Percentiles rank a stretch among this genome's conserved stretches.
Evolutionary conservation across 2,888 invertebrate species (phyloP).

Genomic region (Dicycla oo): DNA sequence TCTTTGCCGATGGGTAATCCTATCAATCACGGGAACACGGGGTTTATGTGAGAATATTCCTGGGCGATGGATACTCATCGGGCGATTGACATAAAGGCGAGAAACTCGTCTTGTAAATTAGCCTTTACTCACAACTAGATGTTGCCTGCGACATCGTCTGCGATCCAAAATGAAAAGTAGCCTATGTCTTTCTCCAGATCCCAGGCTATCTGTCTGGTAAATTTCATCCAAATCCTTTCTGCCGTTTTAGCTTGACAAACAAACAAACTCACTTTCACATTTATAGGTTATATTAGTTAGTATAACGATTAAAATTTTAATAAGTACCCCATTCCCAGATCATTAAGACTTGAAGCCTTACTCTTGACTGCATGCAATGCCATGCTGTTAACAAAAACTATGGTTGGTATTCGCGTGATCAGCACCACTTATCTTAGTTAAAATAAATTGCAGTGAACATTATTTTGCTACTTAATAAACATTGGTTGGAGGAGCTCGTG

Average conservation of each 20-base stretch:
- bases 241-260: no score
- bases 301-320: no score
- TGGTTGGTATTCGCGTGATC: conserved; percentile 23
- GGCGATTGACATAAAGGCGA: not conserved
- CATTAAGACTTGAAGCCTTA: conserved; percentile 1
- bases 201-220: no score
- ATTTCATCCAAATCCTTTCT: no score
- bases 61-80: not conserved
- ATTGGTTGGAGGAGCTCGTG: no score
- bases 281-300: no score
- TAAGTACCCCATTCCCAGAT: not conserved
- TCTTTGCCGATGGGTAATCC: no score
- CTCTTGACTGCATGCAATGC: not conserved
- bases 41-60: not conserved
- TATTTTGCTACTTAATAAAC: conserved; percentile 17
- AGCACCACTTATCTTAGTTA: not conserved
- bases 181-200: no score
- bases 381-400: conserved; percentile 20
- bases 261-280: no score
- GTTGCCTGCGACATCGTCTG: no score
- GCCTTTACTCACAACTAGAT: not conserved
- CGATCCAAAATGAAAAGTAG: no score
- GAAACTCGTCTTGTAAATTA: not conserved
- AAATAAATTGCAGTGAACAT: conserved; percentile 11
- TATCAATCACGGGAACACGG: no score